A percentile compares a stretch with the other conserved stretches of the same genome.
phyloP scores from a whole-genome alignment of 1,140 invertebrate species.

The Melipona quadrifasciata region DNA sequence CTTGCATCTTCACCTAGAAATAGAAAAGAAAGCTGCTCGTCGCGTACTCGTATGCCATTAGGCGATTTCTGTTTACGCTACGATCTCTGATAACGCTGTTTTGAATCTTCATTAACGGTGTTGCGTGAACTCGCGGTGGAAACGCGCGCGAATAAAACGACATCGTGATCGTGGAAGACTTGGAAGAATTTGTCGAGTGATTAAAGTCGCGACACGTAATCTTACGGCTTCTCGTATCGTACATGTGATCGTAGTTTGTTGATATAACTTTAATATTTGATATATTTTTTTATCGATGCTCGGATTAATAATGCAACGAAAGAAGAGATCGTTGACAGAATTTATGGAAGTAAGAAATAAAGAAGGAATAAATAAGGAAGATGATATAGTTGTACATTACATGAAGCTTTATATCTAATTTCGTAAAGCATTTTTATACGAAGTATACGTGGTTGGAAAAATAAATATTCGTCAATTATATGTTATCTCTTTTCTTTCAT shows the following conservation, averaged over 20 bases:
- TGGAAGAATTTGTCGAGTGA: too few species aligned
- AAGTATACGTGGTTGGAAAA: neutral
- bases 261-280: neutral
- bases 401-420: neutral
- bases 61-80: neutral
- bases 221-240: too few species aligned
- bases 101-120: neutral
- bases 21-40: conserved; percentile 37
- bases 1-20: conserved; percentile 27
- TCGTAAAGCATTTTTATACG: neutral
- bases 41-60: neutral
- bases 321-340: too few species aligned
- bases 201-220: too few species aligned
- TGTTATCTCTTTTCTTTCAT: neutral
- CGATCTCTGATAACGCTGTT: neutral
- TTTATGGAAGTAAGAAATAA: too few species aligned
- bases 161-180: neutral
- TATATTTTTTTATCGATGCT: neutral
- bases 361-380: too few species aligned
- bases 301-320: too few species aligned
- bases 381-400: too few species aligned
- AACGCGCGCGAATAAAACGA: neutral
- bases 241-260: too few species aligned
- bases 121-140: neutral
- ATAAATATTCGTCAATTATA: neutral